Conservation (phyloP, 2,888 invertebrate species). For the Serrognathus titanus region DNA sequence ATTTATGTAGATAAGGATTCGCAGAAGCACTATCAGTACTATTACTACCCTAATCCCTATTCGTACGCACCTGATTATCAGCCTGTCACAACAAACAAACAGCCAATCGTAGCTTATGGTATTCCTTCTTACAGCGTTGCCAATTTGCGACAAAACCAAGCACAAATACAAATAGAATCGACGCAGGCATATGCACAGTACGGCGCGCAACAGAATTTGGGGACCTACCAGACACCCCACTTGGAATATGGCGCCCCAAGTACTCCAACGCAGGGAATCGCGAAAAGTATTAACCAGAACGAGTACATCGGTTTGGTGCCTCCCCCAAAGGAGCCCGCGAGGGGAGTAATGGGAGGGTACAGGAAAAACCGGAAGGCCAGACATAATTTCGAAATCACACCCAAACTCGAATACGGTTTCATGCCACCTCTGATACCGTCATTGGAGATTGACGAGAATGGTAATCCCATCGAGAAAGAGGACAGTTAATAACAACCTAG, state of each 20-base stretch:
- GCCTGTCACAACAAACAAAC: not conserved
- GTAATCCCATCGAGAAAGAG: constrained; percentile 56
- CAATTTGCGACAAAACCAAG: not conserved
- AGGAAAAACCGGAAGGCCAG: constrained; percentile 37
- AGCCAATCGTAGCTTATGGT: not conserved
- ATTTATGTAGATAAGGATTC: constrained; percentile 9
- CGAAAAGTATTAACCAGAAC: constrained; percentile 27
- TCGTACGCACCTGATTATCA: constrained; percentile 25
- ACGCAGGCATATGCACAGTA: not conserved
- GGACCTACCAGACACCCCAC: not conserved
- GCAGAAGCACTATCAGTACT: not conserved
- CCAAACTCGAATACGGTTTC: constrained; percentile 78
- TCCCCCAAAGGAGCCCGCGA: constrained; percentile 39
- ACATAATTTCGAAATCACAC: constrained; percentile 59
- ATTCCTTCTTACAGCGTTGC: not conserved
- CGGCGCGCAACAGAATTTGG: not conserved
- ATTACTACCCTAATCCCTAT: constrained; percentile 7
- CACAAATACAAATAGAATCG: too few relatives aligned
- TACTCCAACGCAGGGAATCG: not conserved
- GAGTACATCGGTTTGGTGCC: constrained; percentile 57
- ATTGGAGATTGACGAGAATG: constrained; percentile 72
- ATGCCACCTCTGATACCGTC: constrained; percentile 80
- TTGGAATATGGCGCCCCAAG: not conserved
- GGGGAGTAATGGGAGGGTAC: constrained; percentile 31
- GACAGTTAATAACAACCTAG: constrained; percentile 4